A percentile compares a stretch with the other conserved stretches of the same genome.
phyloP scores from a whole-genome alignment of 2,113 vertebrate species.

The Castor canadensis region DNA sequence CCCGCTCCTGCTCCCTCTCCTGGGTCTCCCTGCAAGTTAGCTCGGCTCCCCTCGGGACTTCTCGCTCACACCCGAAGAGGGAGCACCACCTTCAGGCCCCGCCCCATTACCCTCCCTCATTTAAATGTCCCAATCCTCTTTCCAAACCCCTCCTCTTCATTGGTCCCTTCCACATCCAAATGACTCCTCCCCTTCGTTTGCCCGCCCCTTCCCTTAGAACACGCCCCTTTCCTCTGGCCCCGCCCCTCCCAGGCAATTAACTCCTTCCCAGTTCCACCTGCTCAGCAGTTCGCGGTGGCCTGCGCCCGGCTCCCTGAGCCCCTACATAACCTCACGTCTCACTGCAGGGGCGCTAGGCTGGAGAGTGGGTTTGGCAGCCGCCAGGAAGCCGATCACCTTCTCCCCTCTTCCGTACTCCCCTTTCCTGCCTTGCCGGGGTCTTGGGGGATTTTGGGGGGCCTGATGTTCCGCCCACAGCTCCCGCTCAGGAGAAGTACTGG shows the following conservation, averaged over 20 bases:
- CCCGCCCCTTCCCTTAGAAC: not conserved
- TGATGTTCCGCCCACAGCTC: not conserved
- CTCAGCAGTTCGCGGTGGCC: fast-evolving
- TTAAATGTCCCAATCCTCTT: not conserved
- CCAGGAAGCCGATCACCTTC: not conserved
- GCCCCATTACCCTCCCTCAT: not conserved
- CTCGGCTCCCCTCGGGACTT: not conserved
- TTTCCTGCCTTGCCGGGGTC: not conserved
- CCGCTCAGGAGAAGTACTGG: fast-evolving
- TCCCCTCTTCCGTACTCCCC: not conserved
- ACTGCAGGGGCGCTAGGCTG: not conserved
- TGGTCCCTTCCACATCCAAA: not conserved
- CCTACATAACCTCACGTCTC: not conserved
- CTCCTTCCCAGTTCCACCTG: fast-evolving
- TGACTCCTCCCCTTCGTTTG: not conserved
- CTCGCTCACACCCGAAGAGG: fast-evolving
- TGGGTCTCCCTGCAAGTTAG: too few relatives aligned
- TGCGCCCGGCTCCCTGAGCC: not conserved
- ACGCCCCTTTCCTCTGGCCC: not conserved
- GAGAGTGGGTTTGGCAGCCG: not conserved
- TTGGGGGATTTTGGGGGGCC: not conserved
- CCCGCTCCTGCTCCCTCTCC: not conserved
- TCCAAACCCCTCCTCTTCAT: too few relatives aligned
- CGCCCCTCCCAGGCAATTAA: not conserved
- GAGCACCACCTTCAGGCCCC: not conserved